These are phyloP conservation scores for Psittacula cyanocephala DNA, from an alignment of 2,113 vertebrate species.

Conservation along the genomic window DNA sequence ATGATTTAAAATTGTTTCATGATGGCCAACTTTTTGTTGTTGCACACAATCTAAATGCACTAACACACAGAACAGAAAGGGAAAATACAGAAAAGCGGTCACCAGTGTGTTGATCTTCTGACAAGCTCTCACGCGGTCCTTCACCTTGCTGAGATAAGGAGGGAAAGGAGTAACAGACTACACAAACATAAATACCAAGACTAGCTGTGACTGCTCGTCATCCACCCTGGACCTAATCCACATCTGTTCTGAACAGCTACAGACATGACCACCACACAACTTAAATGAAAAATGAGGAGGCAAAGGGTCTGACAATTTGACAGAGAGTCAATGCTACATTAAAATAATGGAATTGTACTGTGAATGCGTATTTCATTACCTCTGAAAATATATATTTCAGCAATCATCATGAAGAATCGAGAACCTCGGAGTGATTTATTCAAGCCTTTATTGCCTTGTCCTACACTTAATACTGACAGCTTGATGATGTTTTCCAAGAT, in stretches of 20 bases:
- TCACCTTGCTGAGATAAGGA: background rate
- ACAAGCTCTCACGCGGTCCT: background rate
- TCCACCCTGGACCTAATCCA: background rate
- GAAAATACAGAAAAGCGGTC: background rate
- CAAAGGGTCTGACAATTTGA: background rate
- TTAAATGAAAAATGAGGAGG: background rate
- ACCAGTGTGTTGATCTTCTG: background rate
- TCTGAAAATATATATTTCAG: background rate
- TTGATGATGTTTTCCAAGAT: constrained; percentile 17
- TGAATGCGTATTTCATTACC: background rate
- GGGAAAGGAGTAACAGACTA: background rate
- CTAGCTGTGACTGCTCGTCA: background rate
- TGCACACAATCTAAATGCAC: fast-evolving
- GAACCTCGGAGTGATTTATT: background rate
- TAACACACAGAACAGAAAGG: fast-evolving
- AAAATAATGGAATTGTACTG: background rate
- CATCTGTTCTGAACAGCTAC: background rate
- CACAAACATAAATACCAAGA: background rate
- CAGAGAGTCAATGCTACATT: background rate
- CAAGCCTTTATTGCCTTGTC: background rate
- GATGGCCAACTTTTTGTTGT: background rate
- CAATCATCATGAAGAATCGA: background rate
- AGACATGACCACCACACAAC: background rate
- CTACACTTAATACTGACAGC: background rate
- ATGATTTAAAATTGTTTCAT: background rate